Conservation (phyloP, 2,797 vertebrate genomes). For the Sebastes elongatus region DNA sequence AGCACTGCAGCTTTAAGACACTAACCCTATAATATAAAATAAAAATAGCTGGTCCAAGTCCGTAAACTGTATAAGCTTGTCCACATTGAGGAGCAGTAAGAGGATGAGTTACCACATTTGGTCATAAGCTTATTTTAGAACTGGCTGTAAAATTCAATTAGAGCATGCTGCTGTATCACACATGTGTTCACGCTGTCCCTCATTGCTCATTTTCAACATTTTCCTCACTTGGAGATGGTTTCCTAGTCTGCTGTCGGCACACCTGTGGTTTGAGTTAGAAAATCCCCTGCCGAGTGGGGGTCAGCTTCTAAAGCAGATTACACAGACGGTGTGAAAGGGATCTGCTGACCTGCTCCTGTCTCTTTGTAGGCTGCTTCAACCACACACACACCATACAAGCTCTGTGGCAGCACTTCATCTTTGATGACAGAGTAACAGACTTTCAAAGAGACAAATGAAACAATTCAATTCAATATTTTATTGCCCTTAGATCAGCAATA, state of each 20-base stretch:
- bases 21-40: not conserved
- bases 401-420: not conserved
- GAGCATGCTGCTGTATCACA: slow-evolving; percentile 1
- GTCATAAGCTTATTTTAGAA: slow-evolving; percentile 53
- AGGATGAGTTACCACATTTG: slow-evolving; percentile 60
- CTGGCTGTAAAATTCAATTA: slow-evolving; percentile 36
- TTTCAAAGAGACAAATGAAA: slow-evolving; percentile 36
- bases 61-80: not conserved
- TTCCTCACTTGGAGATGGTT: not conserved
- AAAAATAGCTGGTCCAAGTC: not conserved
- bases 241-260: not conserved
- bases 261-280: slow-evolving; percentile 31
- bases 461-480: slow-evolving; percentile 69
- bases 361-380: slow-evolving; percentile 1
- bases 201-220: not conserved
- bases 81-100: slow-evolving; percentile 32
- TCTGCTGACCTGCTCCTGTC: slow-evolving; percentile 41
- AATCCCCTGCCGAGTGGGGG: slow-evolving; percentile 28
- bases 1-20: not conserved
- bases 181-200: not conserved
- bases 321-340: slow-evolving; percentile 26
- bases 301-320: slow-evolving; percentile 57
- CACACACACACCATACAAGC: slow-evolving; percentile 5
- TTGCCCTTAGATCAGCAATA: slow-evolving; percentile 71
- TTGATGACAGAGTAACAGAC: not conserved